phyloP scores from a whole-genome alignment of 2,113 vertebrate species.

The Hystrix brachyura region DNA sequence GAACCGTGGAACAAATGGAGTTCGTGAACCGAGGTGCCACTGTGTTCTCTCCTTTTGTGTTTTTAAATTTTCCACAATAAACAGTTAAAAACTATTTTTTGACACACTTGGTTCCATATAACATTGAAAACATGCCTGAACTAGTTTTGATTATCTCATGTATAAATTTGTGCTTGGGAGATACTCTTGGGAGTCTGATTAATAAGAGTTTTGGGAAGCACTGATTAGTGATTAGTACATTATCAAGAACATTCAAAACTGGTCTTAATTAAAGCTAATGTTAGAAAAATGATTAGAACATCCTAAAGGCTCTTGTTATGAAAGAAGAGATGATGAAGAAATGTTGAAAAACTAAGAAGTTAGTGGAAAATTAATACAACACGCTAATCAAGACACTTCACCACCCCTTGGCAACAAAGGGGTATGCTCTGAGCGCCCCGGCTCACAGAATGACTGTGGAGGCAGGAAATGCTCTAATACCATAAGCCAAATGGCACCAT shows the following conservation, averaged over 20 bases:
- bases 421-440: neutral
- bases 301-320: neutral
- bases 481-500: neutral
- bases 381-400: neutral
- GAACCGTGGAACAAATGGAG: neutral
- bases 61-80: neutral
- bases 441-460: neutral
- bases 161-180: neutral
- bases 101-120: neutral
- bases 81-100: neutral
- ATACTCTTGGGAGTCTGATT: neutral
- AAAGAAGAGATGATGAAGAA: neutral
- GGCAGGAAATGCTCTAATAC: neutral
- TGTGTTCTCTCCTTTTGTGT: neutral
- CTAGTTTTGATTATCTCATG: neutral
- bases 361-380: neutral
- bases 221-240: slow-evolving; percentile 64
- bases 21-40: neutral
- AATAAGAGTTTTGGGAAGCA: slow-evolving; percentile 22
- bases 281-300: slow-evolving; percentile 45
- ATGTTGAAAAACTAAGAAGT: neutral
- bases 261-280: slow-evolving; percentile 60
- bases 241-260: slow-evolving; percentile 52
- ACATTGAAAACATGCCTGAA: neutral
- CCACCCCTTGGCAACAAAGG: neutral